Percentiles rank a stretch among this genome's conserved stretches.
Conservation (phyloP, 2,888 invertebrate genomes). For the Panzeria rudis region DNA sequence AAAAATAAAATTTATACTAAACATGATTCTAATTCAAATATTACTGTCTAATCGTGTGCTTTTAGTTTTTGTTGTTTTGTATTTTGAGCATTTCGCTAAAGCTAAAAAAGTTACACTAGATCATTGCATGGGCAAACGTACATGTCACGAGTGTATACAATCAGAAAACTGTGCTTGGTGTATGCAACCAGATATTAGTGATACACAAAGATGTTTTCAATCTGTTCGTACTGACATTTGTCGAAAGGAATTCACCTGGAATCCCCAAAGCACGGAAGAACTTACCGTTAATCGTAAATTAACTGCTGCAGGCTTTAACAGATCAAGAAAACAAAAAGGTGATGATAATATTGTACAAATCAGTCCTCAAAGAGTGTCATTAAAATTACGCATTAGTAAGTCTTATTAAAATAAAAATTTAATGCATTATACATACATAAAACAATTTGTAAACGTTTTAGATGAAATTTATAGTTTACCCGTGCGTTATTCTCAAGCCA, state of each 20-base stretch:
- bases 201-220: conserved; percentile 87
- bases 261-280: conserved; percentile 86
- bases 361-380: conserved; percentile 90
- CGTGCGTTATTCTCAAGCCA: conserved; percentile 92
- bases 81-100: conserved; percentile 65
- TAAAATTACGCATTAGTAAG: conserved; percentile 92
- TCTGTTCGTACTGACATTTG: conserved; percentile 88
- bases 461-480: conserved; percentile 90
- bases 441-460: conserved; percentile 79
- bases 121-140: conserved; percentile 92
- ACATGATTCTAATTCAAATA: neutral
- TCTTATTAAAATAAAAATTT: conserved; percentile 71
- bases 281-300: conserved; percentile 85
- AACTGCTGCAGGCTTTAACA: conserved; percentile 83
- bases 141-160: conserved; percentile 95
- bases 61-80: conserved; percentile 64
- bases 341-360: conserved; percentile 92
- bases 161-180: conserved; percentile 96
- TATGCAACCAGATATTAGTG: conserved; percentile 85
- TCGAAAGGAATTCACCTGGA: conserved; percentile 88
- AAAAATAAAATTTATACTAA: neutral
- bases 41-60: conserved; percentile 44
- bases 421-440: conserved; percentile 70
- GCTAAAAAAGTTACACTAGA: conserved; percentile 85
- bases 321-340: conserved; percentile 75